These are phyloP conservation scores for Barnardius zonarius DNA, from an alignment of 2,113 vertebrate species.

Conservation along the genomic window DNA sequence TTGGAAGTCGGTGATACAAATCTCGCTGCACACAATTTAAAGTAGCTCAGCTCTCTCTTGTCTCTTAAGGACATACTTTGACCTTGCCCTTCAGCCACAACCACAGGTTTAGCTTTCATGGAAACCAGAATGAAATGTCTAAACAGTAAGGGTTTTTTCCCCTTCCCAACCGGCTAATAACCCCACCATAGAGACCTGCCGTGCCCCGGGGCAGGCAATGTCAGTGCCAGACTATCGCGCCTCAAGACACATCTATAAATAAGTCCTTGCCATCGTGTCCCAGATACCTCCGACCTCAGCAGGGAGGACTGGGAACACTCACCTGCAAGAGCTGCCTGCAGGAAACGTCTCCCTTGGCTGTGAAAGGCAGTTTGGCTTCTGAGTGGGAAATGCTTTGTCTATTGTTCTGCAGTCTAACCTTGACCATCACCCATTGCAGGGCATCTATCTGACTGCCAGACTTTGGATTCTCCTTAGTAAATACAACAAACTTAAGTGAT, in stretches of 20 bases:
- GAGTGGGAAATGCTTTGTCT: not conserved
- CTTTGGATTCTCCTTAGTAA: not conserved
- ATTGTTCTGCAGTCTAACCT: not conserved
- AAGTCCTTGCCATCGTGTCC: not conserved
- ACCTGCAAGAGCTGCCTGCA: not conserved
- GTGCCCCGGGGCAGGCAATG: not conserved
- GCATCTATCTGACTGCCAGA: not conserved
- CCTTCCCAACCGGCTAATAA: not conserved
- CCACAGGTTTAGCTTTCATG: not conserved
- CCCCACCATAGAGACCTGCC: not conserved
- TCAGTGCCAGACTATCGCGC: accelerated
- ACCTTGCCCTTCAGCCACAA: not conserved
- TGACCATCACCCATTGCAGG: too few relatives aligned
- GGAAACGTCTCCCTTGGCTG: not conserved
- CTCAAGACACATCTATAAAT: not conserved
- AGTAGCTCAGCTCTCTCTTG: not conserved
- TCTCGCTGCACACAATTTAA: not conserved
- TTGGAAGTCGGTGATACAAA: not conserved
- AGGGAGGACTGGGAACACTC: accelerated
- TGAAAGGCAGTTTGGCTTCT: not conserved
- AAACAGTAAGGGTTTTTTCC: not conserved
- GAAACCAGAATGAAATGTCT: not conserved
- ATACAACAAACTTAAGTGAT: not conserved
- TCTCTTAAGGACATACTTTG: not conserved
- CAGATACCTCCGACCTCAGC: not conserved